Conservation (phyloP, 2,797 vertebrate species). For the Tarsius wallacei region DNA sequence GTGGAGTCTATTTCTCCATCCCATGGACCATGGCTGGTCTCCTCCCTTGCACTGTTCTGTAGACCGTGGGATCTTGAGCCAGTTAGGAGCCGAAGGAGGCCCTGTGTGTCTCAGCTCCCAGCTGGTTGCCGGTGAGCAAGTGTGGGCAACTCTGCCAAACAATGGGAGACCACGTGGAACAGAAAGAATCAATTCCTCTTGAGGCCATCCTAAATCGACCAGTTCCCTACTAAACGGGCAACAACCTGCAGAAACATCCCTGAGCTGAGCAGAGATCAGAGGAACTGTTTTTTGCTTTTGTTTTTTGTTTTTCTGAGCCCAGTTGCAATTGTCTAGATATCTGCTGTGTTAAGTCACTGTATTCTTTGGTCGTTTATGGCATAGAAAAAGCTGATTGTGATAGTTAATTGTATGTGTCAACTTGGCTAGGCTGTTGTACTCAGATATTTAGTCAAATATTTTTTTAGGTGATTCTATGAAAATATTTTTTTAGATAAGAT, state of each 20-base stretch:
- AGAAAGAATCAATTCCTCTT: neutral
- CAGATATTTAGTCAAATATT: neutral
- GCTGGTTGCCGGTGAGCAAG: neutral
- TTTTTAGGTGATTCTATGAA: neutral
- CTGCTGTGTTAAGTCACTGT: neutral
- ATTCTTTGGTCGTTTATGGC: neutral
- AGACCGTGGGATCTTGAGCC: rapidly evolving
- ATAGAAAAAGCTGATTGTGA: neutral
- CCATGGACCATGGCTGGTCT: neutral
- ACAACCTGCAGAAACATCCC: neutral
- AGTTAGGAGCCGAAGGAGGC: neutral
- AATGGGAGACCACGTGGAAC: neutral
- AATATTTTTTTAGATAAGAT: neutral
- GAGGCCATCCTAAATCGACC: neutral
- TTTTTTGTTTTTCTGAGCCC: neutral
- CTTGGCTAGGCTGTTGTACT: neutral
- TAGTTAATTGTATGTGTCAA: neutral
- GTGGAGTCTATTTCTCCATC: neutral
- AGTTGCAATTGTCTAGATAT: neutral
- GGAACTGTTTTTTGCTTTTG: too few species aligned
- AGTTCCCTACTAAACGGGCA: neutral
- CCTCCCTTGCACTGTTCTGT: neutral
- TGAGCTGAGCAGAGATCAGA: neutral
- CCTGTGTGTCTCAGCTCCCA: rapidly evolving
- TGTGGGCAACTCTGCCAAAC: neutral